These are phyloP conservation scores for Noctua janthe DNA, from an alignment of 2,888 invertebrate genomes.

Conservation along the genomic window DNA sequence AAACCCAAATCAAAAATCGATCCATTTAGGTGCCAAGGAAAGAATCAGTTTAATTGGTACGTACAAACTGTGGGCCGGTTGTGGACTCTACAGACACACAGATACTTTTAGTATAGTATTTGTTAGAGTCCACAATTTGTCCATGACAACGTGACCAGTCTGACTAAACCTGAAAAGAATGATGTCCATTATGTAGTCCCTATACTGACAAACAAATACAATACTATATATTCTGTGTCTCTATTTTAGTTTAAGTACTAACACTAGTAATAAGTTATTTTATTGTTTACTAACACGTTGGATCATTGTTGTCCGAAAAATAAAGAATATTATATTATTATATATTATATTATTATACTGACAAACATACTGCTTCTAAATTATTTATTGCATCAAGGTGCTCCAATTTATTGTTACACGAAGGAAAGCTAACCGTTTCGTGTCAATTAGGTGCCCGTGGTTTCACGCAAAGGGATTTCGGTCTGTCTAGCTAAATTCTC, in stretches of 20 bases:
- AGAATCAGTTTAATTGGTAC: background rate
- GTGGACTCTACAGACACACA: background rate
- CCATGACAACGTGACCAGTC: background rate
- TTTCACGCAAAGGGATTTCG: constrained; percentile 19
- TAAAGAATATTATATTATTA: no score
- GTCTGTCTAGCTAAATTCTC: constrained; percentile 5
- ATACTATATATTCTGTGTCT: no score
- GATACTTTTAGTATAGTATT: background rate
- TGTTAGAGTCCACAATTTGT: background rate
- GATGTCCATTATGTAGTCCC: background rate
- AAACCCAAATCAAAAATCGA: background rate
- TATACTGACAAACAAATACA: background rate
- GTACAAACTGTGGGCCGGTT: background rate
- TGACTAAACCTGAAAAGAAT: background rate
- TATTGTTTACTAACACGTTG: no score
- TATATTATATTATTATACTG: no score
- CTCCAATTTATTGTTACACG: constrained; percentile 10
- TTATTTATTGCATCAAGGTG: constrained; percentile 8
- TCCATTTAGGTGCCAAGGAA: background rate
- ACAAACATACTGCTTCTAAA: constrained; percentile 2
- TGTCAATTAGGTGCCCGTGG: constrained; percentile 39
- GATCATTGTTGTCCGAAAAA: no score
- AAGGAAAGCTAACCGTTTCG: constrained; percentile 23
- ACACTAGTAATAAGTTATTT: no score
- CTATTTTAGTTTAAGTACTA: no score